Base-by-base conservation (phyloP, 2,113 vertebrate genomes). In the Microtus richardsoni region DNA sequence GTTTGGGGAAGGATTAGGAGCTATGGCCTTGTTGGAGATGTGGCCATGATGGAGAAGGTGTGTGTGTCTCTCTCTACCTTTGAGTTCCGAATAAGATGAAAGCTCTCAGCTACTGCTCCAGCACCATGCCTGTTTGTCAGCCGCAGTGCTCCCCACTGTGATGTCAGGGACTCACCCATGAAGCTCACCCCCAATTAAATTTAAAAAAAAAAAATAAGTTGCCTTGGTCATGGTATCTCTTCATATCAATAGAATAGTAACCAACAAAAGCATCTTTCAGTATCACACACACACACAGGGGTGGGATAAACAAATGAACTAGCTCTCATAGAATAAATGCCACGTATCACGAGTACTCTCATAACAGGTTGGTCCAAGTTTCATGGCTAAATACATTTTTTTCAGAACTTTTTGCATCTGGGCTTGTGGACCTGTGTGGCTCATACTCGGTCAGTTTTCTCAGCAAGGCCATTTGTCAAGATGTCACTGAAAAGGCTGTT, bases 321-420 rank as follows among this genome's bases (percentile, higher is more conserved):
- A 82, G 17, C 7, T 74, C 39, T 10, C 19, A 70, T 22, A 73
- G 68, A 73, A 85, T 85, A 88, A 92, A 28, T 77, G 77, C 21
- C 54, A 82, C 17, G n/a, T 77, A 68, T 12, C 39, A 82, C 13
- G 19, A 93, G 70, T 60, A 91, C 5, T 60, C 28, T 82, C 60
- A 30, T n/a, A 47, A 71, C 44, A 60, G 24, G 22, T 52, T 92
- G 47, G 19, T 44, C 62, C 36, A 94, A 60, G 33, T 78, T 97
- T 91, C n/a, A 28, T 28, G 77, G 36, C 66, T 62, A 95, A 86
- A 71, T 71, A 88, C 66, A 54, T 77, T 78, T 93, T 93, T 91
- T 58, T 5, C 39, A 78, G 44, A 94, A 78, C 7, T 41, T 93
- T 74, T 47, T 14, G 39, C 28, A 47, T 77, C 58, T 93, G 73